Percentiles rank a stretch among this genome's conserved stretches.
Evolutionary conservation across 2,888 invertebrate species (phyloP).

Genomic region (Meiosimyza platycephala): DNA sequence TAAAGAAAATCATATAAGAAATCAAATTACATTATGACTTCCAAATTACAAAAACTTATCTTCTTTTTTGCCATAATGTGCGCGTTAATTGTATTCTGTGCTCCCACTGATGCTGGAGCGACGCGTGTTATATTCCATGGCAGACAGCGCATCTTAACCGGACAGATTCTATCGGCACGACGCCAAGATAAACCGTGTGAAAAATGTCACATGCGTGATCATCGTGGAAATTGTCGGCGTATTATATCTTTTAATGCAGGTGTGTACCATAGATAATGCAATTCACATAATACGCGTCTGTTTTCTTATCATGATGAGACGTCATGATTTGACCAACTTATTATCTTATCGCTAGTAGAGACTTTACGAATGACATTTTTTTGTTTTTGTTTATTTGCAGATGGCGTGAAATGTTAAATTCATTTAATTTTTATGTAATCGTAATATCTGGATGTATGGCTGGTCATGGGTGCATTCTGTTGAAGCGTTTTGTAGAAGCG

Average conservation of each 20-base stretch:
- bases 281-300: neutral
- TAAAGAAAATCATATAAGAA: neutral
- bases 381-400: conserved; percentile 44
- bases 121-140: conserved; percentile 59
- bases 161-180: conserved; percentile 56
- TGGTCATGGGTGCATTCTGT: neutral
- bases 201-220: conserved; percentile 62
- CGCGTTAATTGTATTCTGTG: conserved; percentile 49
- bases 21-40: neutral
- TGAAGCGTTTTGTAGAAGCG: neutral
- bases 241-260: conserved; percentile 57
- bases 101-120: conserved; percentile 50
- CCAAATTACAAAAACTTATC: neutral
- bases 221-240: conserved; percentile 61
- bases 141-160: conserved; percentile 50
- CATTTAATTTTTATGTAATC: neutral
- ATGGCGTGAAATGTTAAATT: conserved; percentile 52
- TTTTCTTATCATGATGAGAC: neutral
- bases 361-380: conserved; percentile 2
- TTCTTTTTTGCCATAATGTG: neutral
- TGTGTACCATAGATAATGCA: conserved; percentile 41
- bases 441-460: neutral
- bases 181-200: conserved; percentile 56
- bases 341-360: too few relatives aligned
- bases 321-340: too few relatives aligned